These are phyloP conservation scores for Lithosia quadra DNA, from an alignment of 2,888 invertebrate species.

Conservation along the genomic window DNA sequence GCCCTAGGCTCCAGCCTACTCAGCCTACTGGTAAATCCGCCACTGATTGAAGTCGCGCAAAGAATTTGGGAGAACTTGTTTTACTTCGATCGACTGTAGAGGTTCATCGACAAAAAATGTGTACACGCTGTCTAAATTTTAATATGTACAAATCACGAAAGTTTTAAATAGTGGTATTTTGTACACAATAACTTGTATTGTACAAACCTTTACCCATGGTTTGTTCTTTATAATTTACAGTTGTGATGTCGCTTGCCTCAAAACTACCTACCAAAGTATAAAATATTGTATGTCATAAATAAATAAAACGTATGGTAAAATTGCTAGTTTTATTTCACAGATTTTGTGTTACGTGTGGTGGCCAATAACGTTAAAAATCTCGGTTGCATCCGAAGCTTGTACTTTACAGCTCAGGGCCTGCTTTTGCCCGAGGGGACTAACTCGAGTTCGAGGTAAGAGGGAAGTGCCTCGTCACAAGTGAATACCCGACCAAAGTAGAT, in stretches of 20 bases:
- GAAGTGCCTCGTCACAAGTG: too few relatives aligned
- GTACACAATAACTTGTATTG: slow-evolving; percentile 36
- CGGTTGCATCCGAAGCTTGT: too few relatives aligned
- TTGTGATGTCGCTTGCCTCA: slow-evolving; percentile 49
- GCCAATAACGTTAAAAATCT: too few relatives aligned
- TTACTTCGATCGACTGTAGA: neutral
- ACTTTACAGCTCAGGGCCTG: too few relatives aligned
- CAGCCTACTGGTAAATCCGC: too few relatives aligned
- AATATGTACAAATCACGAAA: neutral
- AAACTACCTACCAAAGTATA: slow-evolving; percentile 55
- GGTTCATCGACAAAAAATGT: neutral
- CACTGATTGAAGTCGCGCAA: too few relatives aligned
- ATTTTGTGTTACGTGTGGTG: too few relatives aligned
- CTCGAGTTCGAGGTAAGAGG: too few relatives aligned
- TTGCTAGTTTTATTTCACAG: slow-evolving; percentile 24
- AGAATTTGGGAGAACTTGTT: neutral
- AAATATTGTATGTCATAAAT: slow-evolving; percentile 47
- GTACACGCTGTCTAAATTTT: neutral
- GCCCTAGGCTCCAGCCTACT: too few relatives aligned
- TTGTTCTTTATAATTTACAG: slow-evolving; percentile 41
- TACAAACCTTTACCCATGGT: slow-evolving; percentile 38
- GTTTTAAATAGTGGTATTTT: slow-evolving; percentile 16
- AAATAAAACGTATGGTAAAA: slow-evolving; percentile 52
- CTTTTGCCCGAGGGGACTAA: too few relatives aligned
- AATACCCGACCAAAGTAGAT: neutral